Evolutionary conservation across 2,797 vertebrate genomes (phyloP).

Genomic region (Echiichthys vipera): DNA sequence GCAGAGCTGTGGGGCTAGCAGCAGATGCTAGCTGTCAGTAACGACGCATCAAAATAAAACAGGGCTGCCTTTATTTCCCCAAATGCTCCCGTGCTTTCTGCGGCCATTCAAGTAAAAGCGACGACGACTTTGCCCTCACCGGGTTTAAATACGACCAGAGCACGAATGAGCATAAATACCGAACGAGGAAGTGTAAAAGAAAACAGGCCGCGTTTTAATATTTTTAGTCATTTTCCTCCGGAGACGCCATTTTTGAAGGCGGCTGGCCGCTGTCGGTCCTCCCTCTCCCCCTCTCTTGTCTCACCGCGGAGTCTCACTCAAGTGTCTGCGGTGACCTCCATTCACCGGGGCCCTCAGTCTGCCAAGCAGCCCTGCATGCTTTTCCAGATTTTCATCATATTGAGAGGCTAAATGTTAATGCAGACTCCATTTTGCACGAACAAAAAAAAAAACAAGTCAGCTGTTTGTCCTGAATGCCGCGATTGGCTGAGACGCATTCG

Average conservation of each 20-base stretch:
- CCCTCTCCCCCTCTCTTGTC: slow-evolving; percentile 70
- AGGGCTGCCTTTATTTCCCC: slow-evolving; percentile 70
- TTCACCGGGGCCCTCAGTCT: slow-evolving; percentile 64
- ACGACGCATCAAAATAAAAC: slow-evolving; percentile 88
- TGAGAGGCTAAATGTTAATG: slow-evolving; percentile 9
- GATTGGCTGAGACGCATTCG: slow-evolving; percentile 50
- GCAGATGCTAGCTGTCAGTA: slow-evolving; percentile 82
- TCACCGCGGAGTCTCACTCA: slow-evolving; percentile 68
- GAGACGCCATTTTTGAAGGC: slow-evolving; percentile 91
- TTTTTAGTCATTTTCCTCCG: slow-evolving; percentile 86
- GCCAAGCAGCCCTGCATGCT: slow-evolving; percentile 36
- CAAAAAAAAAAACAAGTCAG: slow-evolving; percentile 33
- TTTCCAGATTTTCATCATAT: slow-evolving; percentile 41
- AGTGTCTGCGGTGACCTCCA: slow-evolving; percentile 80
- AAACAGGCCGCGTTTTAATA: slow-evolving; percentile 84
- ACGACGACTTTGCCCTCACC: slow-evolving; percentile 7
- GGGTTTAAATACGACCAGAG: background rate
- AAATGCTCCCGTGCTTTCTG: slow-evolving; percentile 44
- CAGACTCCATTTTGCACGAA: slow-evolving; percentile 19
- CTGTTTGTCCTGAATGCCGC: slow-evolving; percentile 26
- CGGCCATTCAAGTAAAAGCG: slow-evolving; percentile 19
- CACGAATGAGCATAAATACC: background rate
- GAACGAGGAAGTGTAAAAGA: slow-evolving; percentile 63
- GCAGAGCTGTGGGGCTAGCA: slow-evolving; percentile 70
- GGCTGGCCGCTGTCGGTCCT: slow-evolving; percentile 81